Evolutionary conservation across 2,113 vertebrate genomes (phyloP), one percentile per base, ranked within the genome.

Genomic region (Addax nasomaculatus): DNA sequence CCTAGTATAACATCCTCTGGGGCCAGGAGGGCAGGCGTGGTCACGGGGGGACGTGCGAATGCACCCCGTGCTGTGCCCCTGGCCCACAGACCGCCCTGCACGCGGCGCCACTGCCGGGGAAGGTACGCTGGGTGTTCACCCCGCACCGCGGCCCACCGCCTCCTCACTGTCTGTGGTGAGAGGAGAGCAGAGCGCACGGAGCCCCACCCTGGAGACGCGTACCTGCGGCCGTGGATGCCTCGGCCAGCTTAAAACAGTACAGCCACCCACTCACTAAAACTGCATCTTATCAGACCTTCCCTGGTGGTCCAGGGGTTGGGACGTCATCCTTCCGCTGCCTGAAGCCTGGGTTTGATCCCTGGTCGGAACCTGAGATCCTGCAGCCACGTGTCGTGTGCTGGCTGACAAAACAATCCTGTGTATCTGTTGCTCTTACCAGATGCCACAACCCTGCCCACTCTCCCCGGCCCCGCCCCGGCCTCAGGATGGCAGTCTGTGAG

Each of bases 141-240:
- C 25, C 1, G 6, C 39, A 21, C 17, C 14, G 29, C 17, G 1
- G 60, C 49, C 81, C 3, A 1, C 39, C 0, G 25, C 12, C 23
- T 43, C 70, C 23, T 43, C 39, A 15, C 12, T 43, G 39, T 43
- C 70, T 27, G 36, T 3, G 0, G 39, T 25, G 39, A 76, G 70
- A 43, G 70, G 70, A 23, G 55, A 21, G 6, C 36, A 15, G 60
- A 57, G 29, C 45, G 47, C 43, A 17, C 13, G 27, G 25, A 47
- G 14, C 9, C 4, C 2, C 4, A 29, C 14, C 67, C 33, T n/a
- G 13, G 25, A 86, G 51, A 45, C 0, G 51, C 0, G 3, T 1
- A 17, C 7, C 64, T 43, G 19, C 1, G 30, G 49, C 23, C 11
- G 2, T 0, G 5, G 62, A 67, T 10, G 16, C 43, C 19, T 7